Evolutionary conservation across 1,140 invertebrate genomes (phyloP), one percentile per base, ranked within the genome.

Genomic region (Apolygus lucorum): DNA sequence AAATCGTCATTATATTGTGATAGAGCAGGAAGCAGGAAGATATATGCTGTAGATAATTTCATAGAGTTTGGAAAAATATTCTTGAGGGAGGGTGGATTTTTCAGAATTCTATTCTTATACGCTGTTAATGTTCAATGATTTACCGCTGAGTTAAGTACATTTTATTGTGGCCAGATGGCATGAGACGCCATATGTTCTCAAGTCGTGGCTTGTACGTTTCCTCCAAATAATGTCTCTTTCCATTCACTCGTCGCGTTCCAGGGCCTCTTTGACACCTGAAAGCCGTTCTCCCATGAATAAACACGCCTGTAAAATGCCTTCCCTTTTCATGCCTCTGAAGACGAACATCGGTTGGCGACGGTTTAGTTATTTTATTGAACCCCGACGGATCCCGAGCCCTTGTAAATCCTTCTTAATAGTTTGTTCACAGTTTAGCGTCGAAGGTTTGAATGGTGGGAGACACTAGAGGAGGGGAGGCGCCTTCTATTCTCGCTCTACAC

Each of bases 361-460:
- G 34, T 49, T 17, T 17, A 8, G 34, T 49, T 49, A 49, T 49
- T 49, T 49, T 49, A 49, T 49, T 49, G 34, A 49, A 17, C 8
- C 34, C 17, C 17, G 8, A 11, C 8, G 17, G 17, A 49, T 8
- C 34, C 34, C 17, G 8, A 8, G 34, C 34, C n/a, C n/a, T n/a
- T 59, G 54, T 59, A 59, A 59, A 59, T 59, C 22, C 54, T 59
- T 21, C 54, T 59, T 59, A 59, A 59, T 59, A 59, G 54, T 59
- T 59, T 59, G 54, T 59, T 59, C 54, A 59, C 54, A 59, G 54
- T 59, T 59, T 59, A 59, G 54, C 11, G 22, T 8, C 4, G 4
- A 24, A 11, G 22, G 4, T 59, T 13, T 59, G 54, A 59, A 59
- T 17, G 54, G 22, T 14, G 54, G 11, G 17, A 8, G 34, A 49